Conservation (phyloP, 2,888 invertebrate genomes). For the Acanthosepion pharaonis region DNA sequence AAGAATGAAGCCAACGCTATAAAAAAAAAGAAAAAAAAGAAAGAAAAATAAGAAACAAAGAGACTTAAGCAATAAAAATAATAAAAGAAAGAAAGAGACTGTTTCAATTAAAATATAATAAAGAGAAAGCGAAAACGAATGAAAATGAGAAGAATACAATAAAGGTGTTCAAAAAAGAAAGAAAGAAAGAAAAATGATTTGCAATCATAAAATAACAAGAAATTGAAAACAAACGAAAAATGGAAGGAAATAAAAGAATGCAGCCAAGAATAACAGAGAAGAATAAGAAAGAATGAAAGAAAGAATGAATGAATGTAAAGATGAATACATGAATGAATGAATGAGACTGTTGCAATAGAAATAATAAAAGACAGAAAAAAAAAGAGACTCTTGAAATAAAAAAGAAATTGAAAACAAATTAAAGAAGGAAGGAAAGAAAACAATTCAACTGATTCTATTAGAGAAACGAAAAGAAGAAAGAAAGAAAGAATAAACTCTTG, state of each 20-base stretch:
- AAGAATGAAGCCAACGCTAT: too few species aligned
- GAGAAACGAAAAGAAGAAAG: not conserved
- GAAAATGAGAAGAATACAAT: too few species aligned
- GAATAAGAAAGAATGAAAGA: not conserved
- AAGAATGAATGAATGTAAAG: not conserved
- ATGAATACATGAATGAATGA: not conserved
- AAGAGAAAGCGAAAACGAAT: not conserved
- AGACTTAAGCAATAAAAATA: too few species aligned
- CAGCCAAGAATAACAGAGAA: not conserved
- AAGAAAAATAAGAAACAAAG: too few species aligned
- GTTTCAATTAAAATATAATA: too few species aligned
- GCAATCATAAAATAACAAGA: too few species aligned
- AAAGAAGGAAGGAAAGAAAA: not conserved
- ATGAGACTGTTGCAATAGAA: not conserved
- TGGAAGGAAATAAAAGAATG: too few species aligned
- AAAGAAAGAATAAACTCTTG: not conserved
- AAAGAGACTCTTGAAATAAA: not conserved
- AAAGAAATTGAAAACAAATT: not conserved
- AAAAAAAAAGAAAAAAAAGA: too few species aligned
- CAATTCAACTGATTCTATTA: not conserved
- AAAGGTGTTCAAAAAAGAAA: not conserved
- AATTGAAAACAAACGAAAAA: too few species aligned
- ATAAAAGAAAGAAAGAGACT: not conserved
- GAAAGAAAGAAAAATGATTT: not conserved
- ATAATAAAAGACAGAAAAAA: not conserved